phyloP scores from a whole-genome alignment of 35 echinoderm and acorn worm species.

The Anneissia japonica region DNA sequence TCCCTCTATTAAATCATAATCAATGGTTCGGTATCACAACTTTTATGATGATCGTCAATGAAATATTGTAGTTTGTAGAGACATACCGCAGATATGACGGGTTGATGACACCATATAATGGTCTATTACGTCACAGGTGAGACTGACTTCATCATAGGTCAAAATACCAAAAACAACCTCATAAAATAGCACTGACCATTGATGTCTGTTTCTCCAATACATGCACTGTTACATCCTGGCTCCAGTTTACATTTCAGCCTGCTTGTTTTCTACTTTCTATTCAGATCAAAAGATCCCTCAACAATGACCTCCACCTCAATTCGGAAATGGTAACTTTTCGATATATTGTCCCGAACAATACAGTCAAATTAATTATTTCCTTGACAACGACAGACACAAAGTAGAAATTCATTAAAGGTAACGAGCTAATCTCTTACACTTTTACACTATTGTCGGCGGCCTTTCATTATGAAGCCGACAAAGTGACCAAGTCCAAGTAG shows the following conservation, averaged over 20 bases:
- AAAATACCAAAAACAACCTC: background rate
- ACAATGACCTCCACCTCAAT: background rate
- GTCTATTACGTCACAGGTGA: background rate
- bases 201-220: background rate
- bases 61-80: too few relatives aligned
- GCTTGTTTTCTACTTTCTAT: background rate
- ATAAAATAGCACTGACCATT: background rate
- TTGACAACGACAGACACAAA: background rate
- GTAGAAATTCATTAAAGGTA: background rate
- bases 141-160: too few relatives aligned
- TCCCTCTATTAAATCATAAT: too few relatives aligned
- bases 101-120: too few relatives aligned
- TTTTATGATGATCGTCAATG: too few relatives aligned
- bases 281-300: background rate
- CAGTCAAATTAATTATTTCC: background rate
- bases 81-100: too few relatives aligned
- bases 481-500: background rate
- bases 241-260: background rate
- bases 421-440: background rate
- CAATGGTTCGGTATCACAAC: too few relatives aligned
- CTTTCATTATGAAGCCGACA: background rate
- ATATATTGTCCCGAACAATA: background rate
- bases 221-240: background rate
- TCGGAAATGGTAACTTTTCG: background rate
- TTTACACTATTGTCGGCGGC: background rate